Evolutionary conservation across 2,888 invertebrate species (phyloP), one percentile per base, ranked within the genome.

Genomic region (Caenorhabditis drosophilae): DNA sequence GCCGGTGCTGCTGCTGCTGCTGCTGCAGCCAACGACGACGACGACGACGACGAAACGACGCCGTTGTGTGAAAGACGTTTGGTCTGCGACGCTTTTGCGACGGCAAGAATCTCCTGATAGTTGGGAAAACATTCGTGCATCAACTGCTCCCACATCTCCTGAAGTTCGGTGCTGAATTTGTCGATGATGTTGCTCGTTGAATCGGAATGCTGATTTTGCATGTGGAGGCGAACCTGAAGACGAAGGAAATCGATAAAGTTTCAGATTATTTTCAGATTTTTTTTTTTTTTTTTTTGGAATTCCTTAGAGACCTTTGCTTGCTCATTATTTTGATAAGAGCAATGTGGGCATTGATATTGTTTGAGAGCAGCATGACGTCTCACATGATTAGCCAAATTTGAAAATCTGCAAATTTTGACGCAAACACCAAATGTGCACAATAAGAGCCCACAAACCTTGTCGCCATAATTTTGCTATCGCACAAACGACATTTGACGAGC

Each of bases 81-180:
- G 6, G 42, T 20, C 23, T 42, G 42, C 15, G 20, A 22, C 2
- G 22, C 23, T 42, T 42, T 42, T 12, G 42, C 42, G 15, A 15
- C 20, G 2, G 22, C 23, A 9, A 59, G 4, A 9, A 40, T 36
- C 16, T 44, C 26, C 1, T 45, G 0, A 27, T 50, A 31, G 15
- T 34, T 68, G 4, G 79, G 79, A 54, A 79, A 79, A 38, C 77
- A 79, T 38, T 79, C 66, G 18, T 70, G 53, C 67, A 78, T 70
- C 22, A 79, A 48, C 12, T 49, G 20, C 18, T 75, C 68, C 73
- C 78, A 74, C 34, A 59, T 55, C n/a, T 51, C 40, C 48, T 79
- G 73, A 63, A 79, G 63, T 42, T 79, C 72, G 7, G 66, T 51
- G 4, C 56, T 60, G 25, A 73, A 44, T 34, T 55, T 60, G 42